These are phyloP conservation scores for Stenodema calcarata DNA, from an alignment of 2,888 invertebrate species.

Conservation along the genomic window DNA sequence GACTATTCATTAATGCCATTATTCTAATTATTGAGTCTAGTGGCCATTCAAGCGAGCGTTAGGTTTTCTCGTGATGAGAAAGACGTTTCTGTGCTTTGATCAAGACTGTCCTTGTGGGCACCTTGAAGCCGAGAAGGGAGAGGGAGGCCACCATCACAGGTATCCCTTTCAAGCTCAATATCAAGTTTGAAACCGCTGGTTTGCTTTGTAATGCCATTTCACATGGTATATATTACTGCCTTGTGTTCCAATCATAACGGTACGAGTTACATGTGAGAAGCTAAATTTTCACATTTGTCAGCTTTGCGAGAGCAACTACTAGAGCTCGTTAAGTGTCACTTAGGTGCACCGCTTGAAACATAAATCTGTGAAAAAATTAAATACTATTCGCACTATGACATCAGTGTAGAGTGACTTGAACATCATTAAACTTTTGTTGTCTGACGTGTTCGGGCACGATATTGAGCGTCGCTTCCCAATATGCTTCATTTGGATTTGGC, in stretches of 20 bases:
- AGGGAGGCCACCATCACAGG: neutral
- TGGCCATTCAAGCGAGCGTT: neutral
- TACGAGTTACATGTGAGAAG: neutral
- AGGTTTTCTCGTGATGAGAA: neutral
- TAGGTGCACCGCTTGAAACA: neutral
- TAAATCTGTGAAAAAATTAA: neutral
- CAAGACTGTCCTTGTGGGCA: neutral
- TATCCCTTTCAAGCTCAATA: constrained; percentile 10
- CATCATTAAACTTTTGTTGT: neutral
- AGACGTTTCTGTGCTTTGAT: neutral
- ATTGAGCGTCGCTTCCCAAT: neutral
- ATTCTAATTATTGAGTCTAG: neutral
- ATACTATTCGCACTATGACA: neutral
- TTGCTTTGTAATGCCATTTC: neutral
- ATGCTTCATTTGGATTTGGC: neutral
- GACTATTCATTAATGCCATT: too few species aligned
- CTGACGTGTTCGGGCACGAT: neutral
- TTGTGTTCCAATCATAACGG: neutral
- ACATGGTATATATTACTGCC: neutral
- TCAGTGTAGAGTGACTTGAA: neutral
- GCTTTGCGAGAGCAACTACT: too few species aligned
- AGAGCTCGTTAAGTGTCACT: neutral
- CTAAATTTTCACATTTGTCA: neutral
- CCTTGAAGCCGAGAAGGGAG: neutral
- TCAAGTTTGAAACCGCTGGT: constrained; percentile 2